Evolutionary conservation across 2,797 vertebrate species (phyloP).

Genomic region (Danio tinwini): DNA sequence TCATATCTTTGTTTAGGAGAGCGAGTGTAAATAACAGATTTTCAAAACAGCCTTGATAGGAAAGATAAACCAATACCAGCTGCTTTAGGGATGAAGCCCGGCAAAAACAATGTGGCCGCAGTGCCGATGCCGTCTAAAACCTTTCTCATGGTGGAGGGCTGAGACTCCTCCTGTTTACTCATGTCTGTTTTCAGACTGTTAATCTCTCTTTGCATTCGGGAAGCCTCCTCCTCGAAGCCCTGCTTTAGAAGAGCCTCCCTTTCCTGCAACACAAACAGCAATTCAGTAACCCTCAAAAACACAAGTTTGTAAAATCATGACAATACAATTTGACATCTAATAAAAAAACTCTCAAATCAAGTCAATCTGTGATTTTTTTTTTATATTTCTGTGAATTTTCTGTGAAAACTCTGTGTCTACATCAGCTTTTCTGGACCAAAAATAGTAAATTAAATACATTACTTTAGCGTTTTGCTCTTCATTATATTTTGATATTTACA

Average conservation of each 20-base stretch:
- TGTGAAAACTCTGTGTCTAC: no score
- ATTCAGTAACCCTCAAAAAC: not conserved
- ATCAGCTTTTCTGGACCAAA: no score
- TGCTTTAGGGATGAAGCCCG: conserved; percentile 33
- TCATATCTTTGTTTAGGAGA: not conserved
- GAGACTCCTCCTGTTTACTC: not conserved
- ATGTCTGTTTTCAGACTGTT: conserved; percentile 29
- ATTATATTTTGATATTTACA: no score
- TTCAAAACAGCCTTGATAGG: not conserved
- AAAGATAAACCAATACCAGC: not conserved
- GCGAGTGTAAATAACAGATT: not conserved
- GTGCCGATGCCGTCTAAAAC: conserved; percentile 23
- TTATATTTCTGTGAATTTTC: no score
- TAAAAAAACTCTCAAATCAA: no score
- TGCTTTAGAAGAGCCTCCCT: conserved; percentile 7
- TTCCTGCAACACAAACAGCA: conserved; percentile 49
- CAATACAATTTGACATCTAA: no score
- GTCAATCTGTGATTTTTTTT: no score
- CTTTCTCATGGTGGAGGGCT: conserved; percentile 2
- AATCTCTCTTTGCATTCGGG: conserved; percentile 42
- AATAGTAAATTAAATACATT: no score
- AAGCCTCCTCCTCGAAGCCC: conserved; percentile 33
- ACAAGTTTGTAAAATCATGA: no score
- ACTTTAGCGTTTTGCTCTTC: no score
- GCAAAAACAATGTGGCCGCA: not conserved